Percentiles rank a stretch among this genome's conserved stretches.
Conservation (phyloP, 1,140 invertebrate genomes). For the Caenorhabditis inopinata region DNA sequence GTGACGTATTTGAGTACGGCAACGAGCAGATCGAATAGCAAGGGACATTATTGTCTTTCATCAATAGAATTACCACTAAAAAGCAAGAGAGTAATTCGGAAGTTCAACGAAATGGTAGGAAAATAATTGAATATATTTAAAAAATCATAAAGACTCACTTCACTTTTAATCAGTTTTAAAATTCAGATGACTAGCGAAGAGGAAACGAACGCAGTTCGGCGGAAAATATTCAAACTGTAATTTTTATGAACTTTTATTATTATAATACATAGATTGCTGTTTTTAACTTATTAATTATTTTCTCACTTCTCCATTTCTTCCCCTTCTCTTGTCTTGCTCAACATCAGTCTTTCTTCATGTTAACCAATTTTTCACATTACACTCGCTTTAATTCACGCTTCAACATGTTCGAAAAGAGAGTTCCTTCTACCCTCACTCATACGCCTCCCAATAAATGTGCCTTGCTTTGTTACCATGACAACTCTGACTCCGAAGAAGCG, state of each 20-base stretch:
- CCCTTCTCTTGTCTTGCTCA: background rate
- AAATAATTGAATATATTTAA: too few relatives aligned
- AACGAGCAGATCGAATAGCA: background rate
- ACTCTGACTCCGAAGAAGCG: background rate
- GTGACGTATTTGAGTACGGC: conserved; percentile 1
- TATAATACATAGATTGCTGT: too few relatives aligned
- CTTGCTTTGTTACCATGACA: background rate
- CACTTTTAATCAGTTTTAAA: too few relatives aligned
- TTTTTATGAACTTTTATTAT: background rate
- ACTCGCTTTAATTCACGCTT: background rate
- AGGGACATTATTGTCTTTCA: conserved; percentile 14
- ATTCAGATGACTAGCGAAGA: conserved; percentile 12
- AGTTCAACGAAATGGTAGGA: background rate
- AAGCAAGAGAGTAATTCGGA: conserved; percentile 13
- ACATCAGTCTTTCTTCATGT: too few relatives aligned
- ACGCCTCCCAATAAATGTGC: background rate
- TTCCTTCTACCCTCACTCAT: background rate
- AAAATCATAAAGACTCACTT: background rate
- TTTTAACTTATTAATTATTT: background rate
- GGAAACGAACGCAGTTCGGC: background rate
- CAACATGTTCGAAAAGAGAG: too few relatives aligned
- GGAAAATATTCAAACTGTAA: conserved; percentile 7
- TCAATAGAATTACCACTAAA: background rate
- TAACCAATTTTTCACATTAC: background rate
- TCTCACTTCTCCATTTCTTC: background rate